phyloP scores from a whole-genome alignment of 2,888 invertebrate genomes.

The Chymomyza fuscimana region DNA sequence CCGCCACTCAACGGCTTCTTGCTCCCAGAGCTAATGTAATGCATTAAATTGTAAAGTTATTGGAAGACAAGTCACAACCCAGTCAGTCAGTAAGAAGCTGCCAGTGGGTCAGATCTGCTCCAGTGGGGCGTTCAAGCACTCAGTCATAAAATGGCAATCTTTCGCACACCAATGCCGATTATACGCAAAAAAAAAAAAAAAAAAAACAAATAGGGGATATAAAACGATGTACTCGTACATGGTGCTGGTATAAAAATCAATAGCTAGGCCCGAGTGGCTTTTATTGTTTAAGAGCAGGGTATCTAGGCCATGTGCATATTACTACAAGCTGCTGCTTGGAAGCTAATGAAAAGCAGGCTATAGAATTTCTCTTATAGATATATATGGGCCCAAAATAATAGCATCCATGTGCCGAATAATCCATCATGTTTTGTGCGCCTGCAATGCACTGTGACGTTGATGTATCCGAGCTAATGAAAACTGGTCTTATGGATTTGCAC shows the following conservation, averaged over 20 bases:
- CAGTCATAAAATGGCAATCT: conserved; percentile 30
- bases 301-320: conserved; percentile 33
- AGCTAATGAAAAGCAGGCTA: conserved; percentile 2
- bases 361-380: background rate
- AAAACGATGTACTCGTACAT: conserved; percentile 10
- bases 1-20: background rate
- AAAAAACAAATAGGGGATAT: background rate
- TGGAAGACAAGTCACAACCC: conserved; percentile 4
- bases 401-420: background rate
- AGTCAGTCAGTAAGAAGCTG: background rate
- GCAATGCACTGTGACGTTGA: no score
- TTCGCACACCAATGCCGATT: conserved; percentile 6
- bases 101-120: conserved; percentile 5
- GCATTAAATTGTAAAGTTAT: conserved; percentile 48
- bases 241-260: conserved; percentile 45
- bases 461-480: no score
- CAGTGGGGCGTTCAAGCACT: background rate
- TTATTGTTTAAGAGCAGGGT: conserved; percentile 52
- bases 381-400: background rate
- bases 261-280: conserved; percentile 48
- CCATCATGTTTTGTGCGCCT: background rate
- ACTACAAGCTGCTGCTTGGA: conserved; percentile 7
- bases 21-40: conserved; percentile 29
- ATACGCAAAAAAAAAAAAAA: conserved; percentile 5
- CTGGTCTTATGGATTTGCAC: no score